Conservation (phyloP, 2,888 invertebrate species). For the Dynastes hyllus region DNA sequence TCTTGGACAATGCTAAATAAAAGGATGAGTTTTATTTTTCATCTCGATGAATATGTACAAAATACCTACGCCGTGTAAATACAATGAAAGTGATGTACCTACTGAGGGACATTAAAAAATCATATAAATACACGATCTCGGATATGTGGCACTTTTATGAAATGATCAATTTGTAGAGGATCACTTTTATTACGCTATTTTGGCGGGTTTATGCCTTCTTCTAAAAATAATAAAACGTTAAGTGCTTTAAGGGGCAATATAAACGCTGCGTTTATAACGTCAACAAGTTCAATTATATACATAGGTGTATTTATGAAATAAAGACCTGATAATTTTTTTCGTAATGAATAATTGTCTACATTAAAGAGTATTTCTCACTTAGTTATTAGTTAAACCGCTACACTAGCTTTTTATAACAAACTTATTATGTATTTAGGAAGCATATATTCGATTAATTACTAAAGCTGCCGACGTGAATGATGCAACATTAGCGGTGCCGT, state of each 20-base stretch:
- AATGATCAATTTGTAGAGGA: conserved; percentile 47
- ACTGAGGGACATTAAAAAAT: conserved; percentile 21
- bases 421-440: too few relatives aligned
- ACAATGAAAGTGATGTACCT: conserved; percentile 44
- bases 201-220: conserved; percentile 37
- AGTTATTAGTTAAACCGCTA: too few relatives aligned
- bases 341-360: too few relatives aligned
- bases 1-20: not conserved
- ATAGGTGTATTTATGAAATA: not conserved
- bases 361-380: too few relatives aligned
- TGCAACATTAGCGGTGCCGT: too few relatives aligned
- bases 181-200: conserved; percentile 51
- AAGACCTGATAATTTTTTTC: too few relatives aligned
- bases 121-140: conserved; percentile 23
- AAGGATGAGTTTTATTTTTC: conserved; percentile 27
- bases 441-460: too few relatives aligned
- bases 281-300: conserved; percentile 20
- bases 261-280: conserved; percentile 52
- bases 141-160: conserved; percentile 43
- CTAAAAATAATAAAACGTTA: conserved; percentile 40
- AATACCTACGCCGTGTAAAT: conserved; percentile 21
- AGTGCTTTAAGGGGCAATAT: conserved; percentile 38
- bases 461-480: too few relatives aligned
- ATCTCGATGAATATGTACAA: conserved; percentile 30
- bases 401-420: too few relatives aligned